Conservation (phyloP, 2,888 invertebrate species). For the Pyrgus malvae region DNA sequence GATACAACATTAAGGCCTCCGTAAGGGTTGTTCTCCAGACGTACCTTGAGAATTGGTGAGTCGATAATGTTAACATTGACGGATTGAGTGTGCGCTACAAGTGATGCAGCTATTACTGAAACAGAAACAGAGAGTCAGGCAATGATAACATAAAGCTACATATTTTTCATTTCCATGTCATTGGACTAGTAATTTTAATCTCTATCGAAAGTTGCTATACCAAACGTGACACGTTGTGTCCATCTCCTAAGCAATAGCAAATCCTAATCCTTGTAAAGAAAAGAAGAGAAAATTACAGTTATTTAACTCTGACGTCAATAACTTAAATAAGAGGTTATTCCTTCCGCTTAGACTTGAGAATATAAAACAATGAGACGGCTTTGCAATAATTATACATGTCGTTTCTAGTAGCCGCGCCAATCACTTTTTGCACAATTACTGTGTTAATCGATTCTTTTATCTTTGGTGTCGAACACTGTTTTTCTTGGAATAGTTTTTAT, state of each 20-base stretch:
- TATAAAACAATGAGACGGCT: not conserved
- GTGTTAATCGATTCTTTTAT: slow-evolving; percentile 9
- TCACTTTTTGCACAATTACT: slow-evolving; percentile 1
- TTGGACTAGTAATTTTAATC: too few relatives aligned
- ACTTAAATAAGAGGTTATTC: too few relatives aligned
- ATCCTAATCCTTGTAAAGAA: too few relatives aligned
- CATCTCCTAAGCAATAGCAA: too few relatives aligned
- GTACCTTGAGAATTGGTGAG: slow-evolving; percentile 42
- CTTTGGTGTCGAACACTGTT: not conserved
- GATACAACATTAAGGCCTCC: slow-evolving; percentile 56
- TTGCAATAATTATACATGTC: not conserved
- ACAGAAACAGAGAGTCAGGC: too few relatives aligned
- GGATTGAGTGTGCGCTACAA: slow-evolving; percentile 41
- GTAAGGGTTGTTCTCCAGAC: slow-evolving; percentile 49
- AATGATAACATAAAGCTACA: too few relatives aligned
- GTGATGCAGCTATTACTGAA: slow-evolving; percentile 39
- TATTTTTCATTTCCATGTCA: too few relatives aligned
- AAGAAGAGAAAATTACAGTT: too few relatives aligned
- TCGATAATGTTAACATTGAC: slow-evolving; percentile 52
- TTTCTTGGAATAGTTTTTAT: slow-evolving; percentile 1
- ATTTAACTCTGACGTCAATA: too few relatives aligned
- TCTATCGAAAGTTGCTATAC: too few relatives aligned
- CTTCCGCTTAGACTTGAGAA: too few relatives aligned
- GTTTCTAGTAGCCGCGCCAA: not conserved
- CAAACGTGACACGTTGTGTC: too few relatives aligned